Evolutionary conservation across 92 coral and sea anemone species (phyloP), one percentile per base, ranked within the genome.

Genomic region (Meandrina meandrites): DNA sequence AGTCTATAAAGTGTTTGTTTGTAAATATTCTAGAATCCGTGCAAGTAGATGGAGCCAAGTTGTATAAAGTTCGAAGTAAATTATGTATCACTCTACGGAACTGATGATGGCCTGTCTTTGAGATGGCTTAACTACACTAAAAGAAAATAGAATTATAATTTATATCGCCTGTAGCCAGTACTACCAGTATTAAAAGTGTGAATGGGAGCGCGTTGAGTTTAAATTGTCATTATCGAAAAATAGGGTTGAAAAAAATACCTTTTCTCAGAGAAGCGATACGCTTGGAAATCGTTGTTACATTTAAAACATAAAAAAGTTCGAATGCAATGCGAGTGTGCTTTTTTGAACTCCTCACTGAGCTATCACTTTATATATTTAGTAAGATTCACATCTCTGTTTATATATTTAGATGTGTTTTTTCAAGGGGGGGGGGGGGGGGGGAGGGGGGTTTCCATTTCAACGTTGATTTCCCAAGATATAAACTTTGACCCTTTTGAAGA

Each of bases 1-100:
- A 62, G 82, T 56, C 34, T 76, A 62, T 85, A 77, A 32, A 79
- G 27, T 73, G 28, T 73, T 35, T 73, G 66, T 69, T 69, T 84
- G 87, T 84, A 84, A 34, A 84, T 84, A 84, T 84, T 67, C 48
- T 58, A 48, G 34, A 30, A 30, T 82, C 78, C 31, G 78, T 34
- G 78, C 35, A 28, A 69, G 28, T 31, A 6, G 3, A n/a, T 32
- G 37, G 67, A 37, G 75, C 8, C 69, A 28, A 84, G 50, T 3
- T 79, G 83, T 82, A 48, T 24, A 71, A 37, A 48, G 19, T 31
- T 37, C 31, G 51, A 51, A 51, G 27, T 32, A 32, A 66, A 66
- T 17, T 73, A 73, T 37, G 78, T 37, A 37, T 40, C 15, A 73
- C 4, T 35, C 19, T 73, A 73, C 4, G 18, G 35, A 28, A 28